These are phyloP conservation scores for Sus cebifrons DNA, from an alignment of 2,797 vertebrate species.

Conservation along the genomic window DNA sequence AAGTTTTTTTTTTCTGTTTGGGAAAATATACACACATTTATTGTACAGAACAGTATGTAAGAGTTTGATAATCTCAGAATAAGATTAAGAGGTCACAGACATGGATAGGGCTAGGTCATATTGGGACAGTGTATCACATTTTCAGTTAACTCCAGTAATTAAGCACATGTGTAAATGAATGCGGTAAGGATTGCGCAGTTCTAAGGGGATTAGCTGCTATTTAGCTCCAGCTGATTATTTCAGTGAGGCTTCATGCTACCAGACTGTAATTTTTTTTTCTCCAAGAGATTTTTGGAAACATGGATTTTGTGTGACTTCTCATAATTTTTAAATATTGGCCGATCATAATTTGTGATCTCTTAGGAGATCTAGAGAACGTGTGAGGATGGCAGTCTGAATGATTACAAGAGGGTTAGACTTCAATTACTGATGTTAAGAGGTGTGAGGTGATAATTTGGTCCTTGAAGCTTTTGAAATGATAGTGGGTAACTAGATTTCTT, in stretches of 20 bases:
- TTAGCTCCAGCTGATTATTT: slow-evolving; percentile 43
- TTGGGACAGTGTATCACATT: background rate
- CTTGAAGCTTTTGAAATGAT: background rate
- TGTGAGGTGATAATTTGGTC: background rate
- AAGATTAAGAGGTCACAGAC: slow-evolving; percentile 17
- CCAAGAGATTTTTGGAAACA: background rate
- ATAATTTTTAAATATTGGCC: slow-evolving; percentile 49
- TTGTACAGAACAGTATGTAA: background rate
- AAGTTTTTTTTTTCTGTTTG: slow-evolving; percentile 49
- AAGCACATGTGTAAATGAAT: background rate
- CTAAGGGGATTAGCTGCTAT: background rate
- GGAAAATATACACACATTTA: slow-evolving; percentile 29
- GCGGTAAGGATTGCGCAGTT: background rate
- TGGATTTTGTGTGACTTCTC: slow-evolving; percentile 53
- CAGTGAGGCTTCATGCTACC: background rate
- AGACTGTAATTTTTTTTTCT: background rate
- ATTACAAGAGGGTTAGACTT: background rate
- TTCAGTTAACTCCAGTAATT: slow-evolving; percentile 14
- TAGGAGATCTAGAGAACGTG: background rate
- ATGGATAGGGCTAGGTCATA: background rate
- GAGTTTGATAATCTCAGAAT: slow-evolving; percentile 43
- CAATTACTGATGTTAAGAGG: background rate
- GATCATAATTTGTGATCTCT: background rate
- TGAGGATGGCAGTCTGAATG: background rate
- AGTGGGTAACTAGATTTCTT: slow-evolving; percentile 13